Conservation (phyloP, 2,888 invertebrate species). For the Aleiodes alternator region DNA sequence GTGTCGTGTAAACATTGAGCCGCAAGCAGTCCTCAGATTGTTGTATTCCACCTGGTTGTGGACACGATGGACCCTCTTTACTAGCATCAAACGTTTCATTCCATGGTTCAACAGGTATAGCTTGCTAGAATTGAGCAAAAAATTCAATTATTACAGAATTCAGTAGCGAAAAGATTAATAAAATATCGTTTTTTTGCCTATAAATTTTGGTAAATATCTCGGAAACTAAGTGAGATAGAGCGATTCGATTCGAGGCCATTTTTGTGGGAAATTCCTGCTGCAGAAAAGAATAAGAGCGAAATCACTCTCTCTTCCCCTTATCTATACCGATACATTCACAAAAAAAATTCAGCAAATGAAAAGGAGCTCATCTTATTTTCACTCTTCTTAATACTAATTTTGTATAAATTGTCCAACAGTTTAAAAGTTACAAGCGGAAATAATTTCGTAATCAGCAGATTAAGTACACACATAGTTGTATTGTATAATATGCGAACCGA, state of each 20-base stretch:
- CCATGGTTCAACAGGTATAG: slow-evolving; percentile 77
- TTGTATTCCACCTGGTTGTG: background rate
- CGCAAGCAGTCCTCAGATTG: slow-evolving; percentile 81
- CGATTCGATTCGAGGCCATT: no score
- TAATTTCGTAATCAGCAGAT: background rate
- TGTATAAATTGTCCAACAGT: background rate
- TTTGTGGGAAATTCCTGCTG: no score
- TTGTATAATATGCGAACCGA: slow-evolving; percentile 3
- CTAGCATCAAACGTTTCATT: slow-evolving; percentile 63
- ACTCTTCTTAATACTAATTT: background rate
- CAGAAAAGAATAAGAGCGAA: no score
- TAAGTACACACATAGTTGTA: slow-evolving; percentile 12
- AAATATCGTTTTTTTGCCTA: no score
- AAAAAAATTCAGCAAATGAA: no score
- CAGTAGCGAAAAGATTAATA: no score
- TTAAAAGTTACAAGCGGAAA: background rate
- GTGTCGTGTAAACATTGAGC: slow-evolving; percentile 80
- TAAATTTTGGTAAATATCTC: no score
- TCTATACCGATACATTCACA: no score
- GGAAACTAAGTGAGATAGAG: no score
- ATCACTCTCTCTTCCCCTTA: no score
- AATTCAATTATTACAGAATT: no score
- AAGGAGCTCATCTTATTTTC: no score
- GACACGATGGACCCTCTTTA: slow-evolving; percentile 16
- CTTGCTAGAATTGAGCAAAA: slow-evolving; percentile 72